Base-by-base conservation (phyloP, 1,140 invertebrate species). In the Sinonovacula constricta region DNA sequence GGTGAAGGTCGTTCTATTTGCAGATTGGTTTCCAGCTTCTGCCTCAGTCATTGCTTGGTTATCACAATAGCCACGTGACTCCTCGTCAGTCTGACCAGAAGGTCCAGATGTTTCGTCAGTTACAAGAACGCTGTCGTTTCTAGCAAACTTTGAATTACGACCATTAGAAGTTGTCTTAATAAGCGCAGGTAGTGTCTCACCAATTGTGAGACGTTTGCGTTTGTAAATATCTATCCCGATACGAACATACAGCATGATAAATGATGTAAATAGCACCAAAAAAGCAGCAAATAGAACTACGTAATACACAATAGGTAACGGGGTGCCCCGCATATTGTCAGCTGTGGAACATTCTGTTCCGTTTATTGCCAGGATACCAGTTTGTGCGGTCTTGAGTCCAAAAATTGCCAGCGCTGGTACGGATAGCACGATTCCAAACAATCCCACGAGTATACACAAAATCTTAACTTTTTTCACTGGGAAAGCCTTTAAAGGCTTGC, bases 291-390 rank as follows among this genome's bases (percentile, higher is more conserved):
- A 66, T n/a, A 86, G 54, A n/a, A 81, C 77, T 4, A 57, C 68
- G 53, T 85, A 85, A 68, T 83, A 86, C 26, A 82, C 67, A 22
- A 83, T 62, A 5, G 81, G 80, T 22, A 66, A 77, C 12, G 60
- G 56, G 15, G 66, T 81, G 18, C 76, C 65, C 31, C 70, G 54
- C 36, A 85, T 77, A 18, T 4, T 30, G 54, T 85, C 83, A 24
- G 76, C 33, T 3, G 80, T 85, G 14, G 83, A 85, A 72, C 84
- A 85, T 39, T 85, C 84, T 12, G 36, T 80, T 28, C 84, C 84
- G 24, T 60, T 62, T 15, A 85, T 22, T 15, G 56, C 70, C 14
- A 70, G 39, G 30, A 63, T 24, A 5, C 56, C 30, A 0, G 82
- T 84, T 22, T 74, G 10, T 1, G 81, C 80, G 2, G 65, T 78